Percentiles rank a stretch among this genome's conserved stretches.
Evolutionary conservation across 1,140 invertebrate genomes (phyloP).

Genomic region (Bombus waltoni): DNA sequence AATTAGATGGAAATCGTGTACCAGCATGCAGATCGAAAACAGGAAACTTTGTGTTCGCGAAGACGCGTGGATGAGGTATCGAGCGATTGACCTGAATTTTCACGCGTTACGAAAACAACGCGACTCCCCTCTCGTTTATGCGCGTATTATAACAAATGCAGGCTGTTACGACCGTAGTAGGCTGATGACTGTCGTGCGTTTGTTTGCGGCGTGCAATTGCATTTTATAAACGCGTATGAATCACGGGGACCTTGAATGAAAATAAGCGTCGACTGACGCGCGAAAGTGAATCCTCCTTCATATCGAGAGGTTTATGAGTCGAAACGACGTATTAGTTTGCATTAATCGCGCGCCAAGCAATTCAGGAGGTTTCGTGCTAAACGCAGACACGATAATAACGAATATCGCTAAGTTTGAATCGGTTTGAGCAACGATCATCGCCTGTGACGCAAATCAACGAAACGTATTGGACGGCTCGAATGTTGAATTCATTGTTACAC

Average conservation of each 20-base stretch:
- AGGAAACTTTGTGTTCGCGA: background rate
- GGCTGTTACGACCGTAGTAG: background rate
- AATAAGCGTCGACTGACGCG: conserved; percentile 17
- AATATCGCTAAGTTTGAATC: background rate
- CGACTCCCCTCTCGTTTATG: conserved; percentile 32
- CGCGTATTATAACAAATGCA: conserved; percentile 24
- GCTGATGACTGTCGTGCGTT: background rate
- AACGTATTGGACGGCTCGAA: background rate
- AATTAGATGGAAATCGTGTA: no score
- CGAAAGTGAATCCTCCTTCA: conserved; percentile 17
- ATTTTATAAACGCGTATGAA: conserved; percentile 44
- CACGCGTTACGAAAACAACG: conserved; percentile 39
- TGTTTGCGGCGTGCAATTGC: conserved; percentile 4
- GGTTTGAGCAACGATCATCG: background rate
- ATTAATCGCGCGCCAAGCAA: background rate
- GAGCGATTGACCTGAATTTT: conserved; percentile 61
- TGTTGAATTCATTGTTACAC: no score
- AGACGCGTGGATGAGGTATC: conserved; percentile 51
- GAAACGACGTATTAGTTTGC: background rate
- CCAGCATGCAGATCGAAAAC: no score
- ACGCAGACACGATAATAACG: background rate
- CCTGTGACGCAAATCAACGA: background rate
- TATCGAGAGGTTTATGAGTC: background rate
- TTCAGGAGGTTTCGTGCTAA: background rate
- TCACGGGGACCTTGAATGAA: conserved; percentile 42